Evolutionary conservation across 2,888 invertebrate genomes (phyloP).

Genomic region (Girardia tigrina): DNA sequence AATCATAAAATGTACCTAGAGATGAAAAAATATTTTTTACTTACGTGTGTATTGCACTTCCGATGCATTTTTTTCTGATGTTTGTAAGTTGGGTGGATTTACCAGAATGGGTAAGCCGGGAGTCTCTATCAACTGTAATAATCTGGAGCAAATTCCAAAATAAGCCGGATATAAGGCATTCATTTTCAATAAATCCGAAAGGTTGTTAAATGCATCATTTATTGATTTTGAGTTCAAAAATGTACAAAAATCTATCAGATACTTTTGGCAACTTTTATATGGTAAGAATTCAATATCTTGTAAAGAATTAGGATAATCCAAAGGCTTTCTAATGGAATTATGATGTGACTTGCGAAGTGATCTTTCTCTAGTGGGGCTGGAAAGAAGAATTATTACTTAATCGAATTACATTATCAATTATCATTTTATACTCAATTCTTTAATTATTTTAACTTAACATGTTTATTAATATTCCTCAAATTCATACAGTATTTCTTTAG

Average conservation of each 20-base stretch:
- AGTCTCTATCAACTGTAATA: background rate
- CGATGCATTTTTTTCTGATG: too few species aligned
- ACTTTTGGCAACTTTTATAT: background rate
- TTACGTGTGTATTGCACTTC: too few species aligned
- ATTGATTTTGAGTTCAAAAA: background rate
- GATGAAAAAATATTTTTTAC: too few species aligned
- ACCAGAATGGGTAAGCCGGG: background rate
- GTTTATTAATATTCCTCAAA: too few species aligned
- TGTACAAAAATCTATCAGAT: background rate
- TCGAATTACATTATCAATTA: too few species aligned
- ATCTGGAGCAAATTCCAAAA: background rate
- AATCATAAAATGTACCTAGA: too few species aligned
- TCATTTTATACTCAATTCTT: too few species aligned
- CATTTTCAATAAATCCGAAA: background rate
- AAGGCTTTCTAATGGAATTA: background rate
- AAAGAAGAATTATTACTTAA: too few species aligned
- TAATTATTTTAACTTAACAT: too few species aligned
- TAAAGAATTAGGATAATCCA: background rate
- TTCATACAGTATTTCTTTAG: too few species aligned
- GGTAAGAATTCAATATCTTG: background rate
- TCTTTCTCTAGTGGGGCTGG: background rate
- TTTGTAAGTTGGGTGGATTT: too few species aligned
- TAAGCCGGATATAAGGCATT: background rate
- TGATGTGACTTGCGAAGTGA: background rate
- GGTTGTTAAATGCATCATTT: background rate